Percentiles rank a stretch among this genome's conserved stretches.
phyloP scores from a whole-genome alignment of 2,888 invertebrate genomes.

The Spodoptera littoralis region DNA sequence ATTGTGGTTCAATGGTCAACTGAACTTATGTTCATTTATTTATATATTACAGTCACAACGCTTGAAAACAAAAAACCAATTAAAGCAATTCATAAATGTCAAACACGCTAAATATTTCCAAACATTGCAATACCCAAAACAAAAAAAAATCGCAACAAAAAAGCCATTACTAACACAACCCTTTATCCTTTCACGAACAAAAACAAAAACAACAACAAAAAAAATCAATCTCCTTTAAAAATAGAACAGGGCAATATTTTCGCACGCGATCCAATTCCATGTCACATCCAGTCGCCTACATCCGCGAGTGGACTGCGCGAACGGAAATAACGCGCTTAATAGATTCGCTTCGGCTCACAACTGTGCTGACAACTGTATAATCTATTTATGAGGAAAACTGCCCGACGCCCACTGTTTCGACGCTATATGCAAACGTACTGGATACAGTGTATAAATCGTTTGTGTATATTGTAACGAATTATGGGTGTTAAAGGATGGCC shows the following conservation, averaged over 20 bases:
- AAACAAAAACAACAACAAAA: neutral
- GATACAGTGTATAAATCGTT: slow-evolving; percentile 7
- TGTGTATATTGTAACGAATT: slow-evolving; percentile 5
- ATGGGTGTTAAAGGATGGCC: neutral
- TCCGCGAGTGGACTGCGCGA: slow-evolving; percentile 66
- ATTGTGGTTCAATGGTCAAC: too few species aligned
- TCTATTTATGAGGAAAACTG: slow-evolving; percentile 87
- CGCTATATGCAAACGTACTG: slow-evolving; percentile 1
- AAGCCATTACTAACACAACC: too few species aligned
- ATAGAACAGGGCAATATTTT: slow-evolving; percentile 30
- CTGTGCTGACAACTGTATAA: slow-evolving; percentile 85
- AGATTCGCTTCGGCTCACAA: slow-evolving; percentile 86
- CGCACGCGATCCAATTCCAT: slow-evolving; percentile 37
- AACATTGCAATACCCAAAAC: neutral
- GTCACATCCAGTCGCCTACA: slow-evolving; percentile 62
- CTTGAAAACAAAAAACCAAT: too few species aligned
- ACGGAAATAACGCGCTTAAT: slow-evolving; percentile 88
- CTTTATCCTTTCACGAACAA: too few species aligned
- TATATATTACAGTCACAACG: too few species aligned
- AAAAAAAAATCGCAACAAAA: neutral
- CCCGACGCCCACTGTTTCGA: slow-evolving; percentile 58
- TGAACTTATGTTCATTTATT: too few species aligned
- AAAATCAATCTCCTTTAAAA: slow-evolving; percentile 15
- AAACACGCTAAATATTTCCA: neutral
- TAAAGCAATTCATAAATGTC: neutral